Evolutionary conservation across 1,140 invertebrate genomes (phyloP).

Genomic region (Drosophila oshimai): DNA sequence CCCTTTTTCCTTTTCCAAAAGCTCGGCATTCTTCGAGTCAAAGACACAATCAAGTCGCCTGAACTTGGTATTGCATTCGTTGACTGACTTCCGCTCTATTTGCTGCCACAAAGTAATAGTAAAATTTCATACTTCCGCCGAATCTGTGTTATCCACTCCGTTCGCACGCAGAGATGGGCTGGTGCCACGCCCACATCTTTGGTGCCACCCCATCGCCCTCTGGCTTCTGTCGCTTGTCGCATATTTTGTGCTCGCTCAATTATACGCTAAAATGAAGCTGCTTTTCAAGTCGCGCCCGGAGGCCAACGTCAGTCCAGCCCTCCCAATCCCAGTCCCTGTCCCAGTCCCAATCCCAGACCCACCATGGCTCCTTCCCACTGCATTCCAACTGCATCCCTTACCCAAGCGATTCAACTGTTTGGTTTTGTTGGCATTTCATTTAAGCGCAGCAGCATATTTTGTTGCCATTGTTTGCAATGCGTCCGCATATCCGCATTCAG

Average conservation of each 20-base stretch:
- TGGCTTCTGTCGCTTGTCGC: constrained; percentile 63
- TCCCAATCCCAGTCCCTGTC: background rate
- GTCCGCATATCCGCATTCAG: constrained; percentile 44
- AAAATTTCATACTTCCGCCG: constrained; percentile 77
- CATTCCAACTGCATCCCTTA: constrained; percentile 21
- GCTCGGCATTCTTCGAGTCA: constrained; percentile 20
- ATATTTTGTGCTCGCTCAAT: constrained; percentile 75
- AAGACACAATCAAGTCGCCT: constrained; percentile 66
- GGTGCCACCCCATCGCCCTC: constrained; percentile 23
- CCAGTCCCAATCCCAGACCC: background rate
- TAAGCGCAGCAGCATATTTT: constrained; percentile 78
- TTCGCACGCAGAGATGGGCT: background rate
- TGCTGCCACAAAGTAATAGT: constrained; percentile 76
- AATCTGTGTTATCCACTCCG: constrained; percentile 52
- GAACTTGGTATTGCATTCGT: constrained; percentile 59
- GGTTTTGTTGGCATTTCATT: constrained; percentile 78
- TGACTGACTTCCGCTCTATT: constrained; percentile 79
- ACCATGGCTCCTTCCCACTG: constrained; percentile 4
- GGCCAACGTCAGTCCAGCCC: constrained; percentile 43
- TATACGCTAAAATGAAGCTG: constrained; percentile 80
- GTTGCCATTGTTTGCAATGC: constrained; percentile 73
- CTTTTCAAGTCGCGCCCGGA: constrained; percentile 59
- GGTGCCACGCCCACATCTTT: constrained; percentile 55
- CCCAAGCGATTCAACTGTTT: constrained; percentile 61
- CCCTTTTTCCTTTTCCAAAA: background rate